Conservation (phyloP, 1,140 invertebrate species). For the Pentalonia nigronervosa region DNA sequence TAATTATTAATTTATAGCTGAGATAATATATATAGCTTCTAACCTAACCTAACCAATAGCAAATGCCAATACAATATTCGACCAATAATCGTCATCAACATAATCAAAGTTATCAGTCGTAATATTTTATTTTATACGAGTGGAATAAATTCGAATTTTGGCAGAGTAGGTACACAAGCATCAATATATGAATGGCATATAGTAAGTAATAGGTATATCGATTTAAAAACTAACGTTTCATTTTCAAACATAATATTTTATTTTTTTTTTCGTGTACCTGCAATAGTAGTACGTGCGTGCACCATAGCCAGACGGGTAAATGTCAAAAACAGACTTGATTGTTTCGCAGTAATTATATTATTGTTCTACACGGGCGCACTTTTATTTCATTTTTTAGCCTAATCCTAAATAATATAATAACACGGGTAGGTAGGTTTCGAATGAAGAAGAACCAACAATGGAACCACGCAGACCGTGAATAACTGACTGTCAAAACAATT, state of each 20-base stretch:
- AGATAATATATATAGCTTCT: not conserved
- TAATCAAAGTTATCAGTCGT: not conserved
- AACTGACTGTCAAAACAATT: constrained; percentile 42
- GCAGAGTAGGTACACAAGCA: not conserved
- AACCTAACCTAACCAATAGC: not conserved
- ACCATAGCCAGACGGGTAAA: not conserved
- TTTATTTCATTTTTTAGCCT: not conserved
- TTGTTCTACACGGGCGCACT: not conserved
- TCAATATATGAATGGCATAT: no score
- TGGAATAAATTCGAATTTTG: not conserved
- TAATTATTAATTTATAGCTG: not conserved
- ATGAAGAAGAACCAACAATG: not conserved
- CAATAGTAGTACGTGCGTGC: not conserved
- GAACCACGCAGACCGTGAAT: constrained; percentile 20
- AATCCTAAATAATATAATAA: not conserved
- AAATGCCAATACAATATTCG: not conserved
- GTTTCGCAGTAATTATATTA: not conserved
- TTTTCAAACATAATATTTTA: not conserved
- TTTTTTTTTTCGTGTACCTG: not conserved
- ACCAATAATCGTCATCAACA: not conserved
- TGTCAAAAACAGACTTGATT: constrained; percentile 15
- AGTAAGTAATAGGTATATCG: not conserved
- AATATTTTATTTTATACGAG: not conserved
- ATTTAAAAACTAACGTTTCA: not conserved
- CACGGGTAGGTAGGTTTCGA: not conserved